Evolutionary conservation across 1,140 invertebrate genomes (phyloP).

Genomic region (Aphaenogaster rudis): DNA sequence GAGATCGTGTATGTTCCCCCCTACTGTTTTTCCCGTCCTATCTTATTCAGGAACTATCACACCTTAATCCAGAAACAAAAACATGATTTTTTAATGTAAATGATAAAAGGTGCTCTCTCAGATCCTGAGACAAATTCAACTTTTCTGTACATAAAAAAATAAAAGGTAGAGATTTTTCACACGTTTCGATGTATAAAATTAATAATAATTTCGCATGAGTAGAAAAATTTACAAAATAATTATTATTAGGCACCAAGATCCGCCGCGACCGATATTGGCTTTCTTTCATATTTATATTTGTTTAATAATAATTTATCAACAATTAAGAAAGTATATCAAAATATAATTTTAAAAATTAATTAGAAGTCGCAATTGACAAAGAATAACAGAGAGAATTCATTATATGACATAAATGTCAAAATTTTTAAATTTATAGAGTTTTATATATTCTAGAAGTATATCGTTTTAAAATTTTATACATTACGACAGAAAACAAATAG

Average conservation of each 20-base stretch:
- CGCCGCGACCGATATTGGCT: no score
- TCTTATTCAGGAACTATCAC: slow-evolving; percentile 19
- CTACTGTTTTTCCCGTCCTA: not conserved
- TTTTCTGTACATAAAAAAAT: not conserved
- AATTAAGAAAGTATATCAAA: not conserved
- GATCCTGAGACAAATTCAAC: not conserved
- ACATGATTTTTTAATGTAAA: slow-evolving; percentile 22
- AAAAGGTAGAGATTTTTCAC: not conserved
- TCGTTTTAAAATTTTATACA: not conserved
- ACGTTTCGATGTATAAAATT: no score
- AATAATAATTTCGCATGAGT: no score
- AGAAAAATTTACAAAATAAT: no score
- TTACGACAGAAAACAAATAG: not conserved
- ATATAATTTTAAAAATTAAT: not conserved
- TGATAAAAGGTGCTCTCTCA: not conserved
- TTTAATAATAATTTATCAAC: not conserved
- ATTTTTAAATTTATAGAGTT: not conserved
- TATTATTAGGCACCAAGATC: no score
- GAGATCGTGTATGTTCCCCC: slow-evolving; percentile 18
- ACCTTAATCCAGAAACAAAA: not conserved
- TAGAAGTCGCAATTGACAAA: not conserved
- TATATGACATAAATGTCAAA: not conserved
- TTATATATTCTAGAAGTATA: not conserved
- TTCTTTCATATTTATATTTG: no score
- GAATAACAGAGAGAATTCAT: not conserved